Evolutionary conservation across 2,888 invertebrate species (phyloP).

Genomic region (Lepidonotus clava): DNA sequence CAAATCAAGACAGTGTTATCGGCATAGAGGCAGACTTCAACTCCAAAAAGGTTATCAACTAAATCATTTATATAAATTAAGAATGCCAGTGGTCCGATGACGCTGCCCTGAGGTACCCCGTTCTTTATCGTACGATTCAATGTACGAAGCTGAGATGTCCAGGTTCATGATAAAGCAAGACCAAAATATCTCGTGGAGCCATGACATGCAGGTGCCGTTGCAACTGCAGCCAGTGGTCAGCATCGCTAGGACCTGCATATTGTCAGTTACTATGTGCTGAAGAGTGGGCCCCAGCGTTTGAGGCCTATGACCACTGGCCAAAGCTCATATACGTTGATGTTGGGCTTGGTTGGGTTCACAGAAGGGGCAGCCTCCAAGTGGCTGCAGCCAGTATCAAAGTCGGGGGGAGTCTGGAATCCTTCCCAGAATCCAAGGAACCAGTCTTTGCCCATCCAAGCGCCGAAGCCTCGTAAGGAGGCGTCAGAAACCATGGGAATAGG

Average conservation of each 20-base stretch:
- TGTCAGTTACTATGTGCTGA: background rate
- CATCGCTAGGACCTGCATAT: background rate
- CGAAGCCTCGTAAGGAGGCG: background rate
- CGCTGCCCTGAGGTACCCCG: too few relatives aligned
- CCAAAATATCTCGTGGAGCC: background rate
- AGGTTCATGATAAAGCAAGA: background rate
- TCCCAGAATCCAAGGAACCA: background rate
- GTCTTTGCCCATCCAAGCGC: background rate
- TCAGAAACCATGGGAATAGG: background rate
- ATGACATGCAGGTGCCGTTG: background rate
- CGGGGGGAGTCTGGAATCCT: too few relatives aligned
- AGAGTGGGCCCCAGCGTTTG: background rate
- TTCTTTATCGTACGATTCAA: too few relatives aligned
- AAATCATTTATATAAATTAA: too few relatives aligned
- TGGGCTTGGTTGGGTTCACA: background rate
- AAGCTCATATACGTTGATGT: background rate
- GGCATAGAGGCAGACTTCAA: too few relatives aligned
- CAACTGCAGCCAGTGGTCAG: background rate
- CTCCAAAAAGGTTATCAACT: too few relatives aligned
- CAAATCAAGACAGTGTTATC: too few relatives aligned
- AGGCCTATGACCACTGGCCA: background rate
- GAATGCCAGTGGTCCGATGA: too few relatives aligned
- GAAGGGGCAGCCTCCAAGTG: background rate
- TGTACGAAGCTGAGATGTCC: background rate
- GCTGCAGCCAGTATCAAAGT: background rate